phyloP scores from a whole-genome alignment of 1,140 invertebrate genomes.

The Bombus pyrosoma region DNA sequence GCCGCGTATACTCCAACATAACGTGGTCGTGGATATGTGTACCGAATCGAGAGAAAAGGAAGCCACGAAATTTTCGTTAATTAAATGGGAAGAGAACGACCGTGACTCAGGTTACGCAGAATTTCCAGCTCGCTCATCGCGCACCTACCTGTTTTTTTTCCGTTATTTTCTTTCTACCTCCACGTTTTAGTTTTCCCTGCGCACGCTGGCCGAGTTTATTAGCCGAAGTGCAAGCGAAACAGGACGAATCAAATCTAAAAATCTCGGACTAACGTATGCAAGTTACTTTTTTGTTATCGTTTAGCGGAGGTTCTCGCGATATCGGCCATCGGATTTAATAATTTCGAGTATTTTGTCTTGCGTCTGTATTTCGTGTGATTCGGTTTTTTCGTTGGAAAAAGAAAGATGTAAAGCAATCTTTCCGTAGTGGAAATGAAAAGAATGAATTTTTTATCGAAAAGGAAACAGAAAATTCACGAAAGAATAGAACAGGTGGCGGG shows the following conservation, averaged over 20 bases:
- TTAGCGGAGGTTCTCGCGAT: background rate
- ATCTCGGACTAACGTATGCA: background rate
- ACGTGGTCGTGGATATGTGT: background rate
- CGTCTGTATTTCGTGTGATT: background rate
- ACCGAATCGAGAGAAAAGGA: background rate
- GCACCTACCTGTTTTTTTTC: background rate
- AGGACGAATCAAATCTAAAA: background rate
- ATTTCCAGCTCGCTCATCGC: background rate
- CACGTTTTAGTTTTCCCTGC: background rate
- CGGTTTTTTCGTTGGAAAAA: too few relatives aligned
- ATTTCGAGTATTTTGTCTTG: background rate
- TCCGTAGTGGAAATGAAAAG: too few relatives aligned
- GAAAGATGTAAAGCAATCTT: too few relatives aligned
- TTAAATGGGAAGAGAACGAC: background rate
- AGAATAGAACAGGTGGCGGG: background rate
- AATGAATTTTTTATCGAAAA: too few relatives aligned
- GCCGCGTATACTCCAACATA: conserved; percentile 9
- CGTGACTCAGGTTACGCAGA: background rate
- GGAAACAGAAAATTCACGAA: background rate
- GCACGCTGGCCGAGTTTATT: background rate
- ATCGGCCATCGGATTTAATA: background rate
- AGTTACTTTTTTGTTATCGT: background rate
- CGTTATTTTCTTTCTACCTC: background rate
- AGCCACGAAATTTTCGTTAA: background rate
- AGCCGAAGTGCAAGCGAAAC: background rate